Evolutionary conservation across 2,113 vertebrate genomes (phyloP).

Genomic region (Callopanchax toddi): DNA sequence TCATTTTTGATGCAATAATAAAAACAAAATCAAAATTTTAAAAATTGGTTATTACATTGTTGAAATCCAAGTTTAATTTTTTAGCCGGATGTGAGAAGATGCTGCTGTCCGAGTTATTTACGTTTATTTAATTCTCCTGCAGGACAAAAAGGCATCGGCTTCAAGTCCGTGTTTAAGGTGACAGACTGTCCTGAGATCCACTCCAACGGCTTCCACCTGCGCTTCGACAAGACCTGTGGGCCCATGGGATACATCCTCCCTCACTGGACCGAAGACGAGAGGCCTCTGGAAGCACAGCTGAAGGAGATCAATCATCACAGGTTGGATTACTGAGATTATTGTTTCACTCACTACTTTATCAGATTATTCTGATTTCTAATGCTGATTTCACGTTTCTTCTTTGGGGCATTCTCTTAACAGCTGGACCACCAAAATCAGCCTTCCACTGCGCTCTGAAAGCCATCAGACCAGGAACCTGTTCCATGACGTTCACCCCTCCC

Average conservation of each 20-base stretch:
- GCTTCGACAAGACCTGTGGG: conserved; percentile 79
- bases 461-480: conserved; percentile 83
- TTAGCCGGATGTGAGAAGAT: too few species aligned
- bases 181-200: conserved; percentile 84
- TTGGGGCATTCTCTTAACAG: conserved; percentile 43
- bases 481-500: conserved; percentile 81
- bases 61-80: too few species aligned
- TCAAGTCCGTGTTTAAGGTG: conserved; percentile 85
- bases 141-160: conserved; percentile 85
- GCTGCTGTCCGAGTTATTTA: too few species aligned
- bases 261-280: conserved; percentile 78
- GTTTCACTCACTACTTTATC: background rate
- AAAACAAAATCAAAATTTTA: too few species aligned
- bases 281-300: conserved; percentile 46
- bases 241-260: conserved; percentile 85
- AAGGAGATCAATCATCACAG: conserved; percentile 60
- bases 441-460: conserved; percentile 79
- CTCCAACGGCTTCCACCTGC: conserved; percentile 82
- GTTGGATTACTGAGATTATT: conserved; percentile 32
- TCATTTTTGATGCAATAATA: too few species aligned
- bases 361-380: background rate
- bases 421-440: conserved; percentile 82
- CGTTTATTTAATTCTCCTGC: background rate
- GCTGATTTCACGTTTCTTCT: background rate
- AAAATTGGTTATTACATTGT: too few species aligned